These are phyloP conservation scores for Torymus texanus DNA, from an alignment of 2,888 invertebrate species.

Conservation along the genomic window DNA sequence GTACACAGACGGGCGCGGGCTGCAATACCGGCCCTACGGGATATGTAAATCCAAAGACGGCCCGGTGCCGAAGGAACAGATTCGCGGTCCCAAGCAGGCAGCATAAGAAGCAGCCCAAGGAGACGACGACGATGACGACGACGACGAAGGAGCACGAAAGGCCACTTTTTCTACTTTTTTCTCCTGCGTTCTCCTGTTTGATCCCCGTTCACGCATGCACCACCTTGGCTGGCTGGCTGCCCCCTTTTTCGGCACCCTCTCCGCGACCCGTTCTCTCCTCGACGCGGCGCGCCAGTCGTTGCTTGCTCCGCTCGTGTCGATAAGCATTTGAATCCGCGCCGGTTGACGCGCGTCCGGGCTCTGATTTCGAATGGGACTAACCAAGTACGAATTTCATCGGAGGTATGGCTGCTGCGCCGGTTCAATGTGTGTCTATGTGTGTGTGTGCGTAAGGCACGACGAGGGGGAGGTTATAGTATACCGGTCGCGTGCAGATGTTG, in stretches of 20 bases:
- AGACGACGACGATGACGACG: constrained; percentile 30
- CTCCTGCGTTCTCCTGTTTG: background rate
- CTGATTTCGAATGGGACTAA: constrained; percentile 24
- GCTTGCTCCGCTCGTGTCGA: constrained; percentile 13
- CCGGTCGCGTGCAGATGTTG: background rate
- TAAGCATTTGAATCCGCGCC: constrained; percentile 38
- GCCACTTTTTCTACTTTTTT: constrained; percentile 30
- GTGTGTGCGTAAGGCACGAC: no score
- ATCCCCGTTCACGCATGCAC: background rate
- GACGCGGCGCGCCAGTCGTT: background rate
- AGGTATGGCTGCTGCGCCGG: background rate
- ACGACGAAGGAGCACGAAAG: constrained; percentile 15
- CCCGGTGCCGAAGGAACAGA: constrained; percentile 56
- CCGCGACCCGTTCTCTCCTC: background rate
- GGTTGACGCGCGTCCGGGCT: constrained; percentile 8
- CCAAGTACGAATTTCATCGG: constrained; percentile 30
- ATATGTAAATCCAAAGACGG: constrained; percentile 68
- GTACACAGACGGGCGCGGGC: constrained; percentile 40
- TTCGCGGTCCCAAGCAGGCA: no score
- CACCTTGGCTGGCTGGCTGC: background rate
- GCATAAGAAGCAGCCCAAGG: constrained; percentile 34
- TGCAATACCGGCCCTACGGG: constrained; percentile 72
- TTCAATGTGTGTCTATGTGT: background rate
- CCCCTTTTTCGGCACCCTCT: constrained; percentile 24
- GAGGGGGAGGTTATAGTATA: no score